Evolutionary conservation across 2,888 invertebrate genomes (phyloP).

Genomic region (Rhamphomyia laevipes): DNA sequence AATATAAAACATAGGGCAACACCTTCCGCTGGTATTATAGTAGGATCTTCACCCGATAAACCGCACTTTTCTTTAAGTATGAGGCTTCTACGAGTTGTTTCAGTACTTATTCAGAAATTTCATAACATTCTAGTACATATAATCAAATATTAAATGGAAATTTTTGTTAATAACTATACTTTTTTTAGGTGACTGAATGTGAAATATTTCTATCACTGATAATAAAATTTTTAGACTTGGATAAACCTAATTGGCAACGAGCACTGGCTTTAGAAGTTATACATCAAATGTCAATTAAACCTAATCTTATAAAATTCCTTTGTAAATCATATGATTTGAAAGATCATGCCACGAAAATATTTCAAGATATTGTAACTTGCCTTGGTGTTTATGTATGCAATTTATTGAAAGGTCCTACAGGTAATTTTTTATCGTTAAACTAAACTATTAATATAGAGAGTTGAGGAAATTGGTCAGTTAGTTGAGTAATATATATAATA

Average conservation of each 20-base stretch:
- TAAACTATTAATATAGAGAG: no score
- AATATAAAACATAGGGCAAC: slow-evolving; percentile 84
- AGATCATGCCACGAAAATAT: slow-evolving; percentile 82
- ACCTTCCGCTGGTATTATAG: slow-evolving; percentile 44
- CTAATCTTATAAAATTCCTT: slow-evolving; percentile 74
- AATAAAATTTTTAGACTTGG: slow-evolving; percentile 93
- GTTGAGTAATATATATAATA: no score
- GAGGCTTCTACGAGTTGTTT: slow-evolving; percentile 83
- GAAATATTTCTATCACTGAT: slow-evolving; percentile 96
- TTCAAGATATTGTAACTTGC: slow-evolving; percentile 90
- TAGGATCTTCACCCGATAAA: slow-evolving; percentile 62
- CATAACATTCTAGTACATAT: slow-evolving; percentile 65
- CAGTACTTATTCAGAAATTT: slow-evolving; percentile 86
- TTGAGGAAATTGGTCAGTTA: no score
- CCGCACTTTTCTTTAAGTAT: slow-evolving; percentile 96
- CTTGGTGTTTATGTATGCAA: slow-evolving; percentile 71
- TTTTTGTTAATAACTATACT: background rate
- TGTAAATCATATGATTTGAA: slow-evolving; percentile 94
- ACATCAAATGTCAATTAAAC: slow-evolving; percentile 85
- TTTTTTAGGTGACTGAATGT: slow-evolving; percentile 79
- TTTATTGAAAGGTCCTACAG: no score
- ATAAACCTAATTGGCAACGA: slow-evolving; percentile 94
- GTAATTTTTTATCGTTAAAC: no score
- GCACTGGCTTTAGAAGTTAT: slow-evolving; percentile 91
- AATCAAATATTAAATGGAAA: background rate